Conservation (phyloP, 2,113 vertebrate genomes). For the Saimiri boliviensis region DNA sequence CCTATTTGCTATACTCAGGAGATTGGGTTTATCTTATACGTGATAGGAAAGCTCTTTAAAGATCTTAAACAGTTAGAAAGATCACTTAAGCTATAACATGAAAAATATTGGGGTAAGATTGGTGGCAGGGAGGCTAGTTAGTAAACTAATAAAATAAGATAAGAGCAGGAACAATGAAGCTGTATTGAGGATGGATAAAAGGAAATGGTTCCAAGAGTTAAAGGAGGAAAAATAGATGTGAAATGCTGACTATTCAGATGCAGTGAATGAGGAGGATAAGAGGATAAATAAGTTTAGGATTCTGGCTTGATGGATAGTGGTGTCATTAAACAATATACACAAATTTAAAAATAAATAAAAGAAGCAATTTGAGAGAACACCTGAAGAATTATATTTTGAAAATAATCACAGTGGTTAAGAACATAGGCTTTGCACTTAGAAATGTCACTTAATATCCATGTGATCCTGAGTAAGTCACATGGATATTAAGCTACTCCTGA, state of each 20-base stretch:
- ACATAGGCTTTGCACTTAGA: neutral
- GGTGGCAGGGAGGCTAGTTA: neutral
- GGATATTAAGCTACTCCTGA: neutral
- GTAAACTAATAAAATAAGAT: neutral
- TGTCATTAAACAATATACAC: neutral
- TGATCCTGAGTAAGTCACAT: neutral
- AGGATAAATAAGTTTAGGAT: neutral
- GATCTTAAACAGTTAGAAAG: neutral
- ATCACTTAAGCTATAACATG: neutral
- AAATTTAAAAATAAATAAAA: neutral
- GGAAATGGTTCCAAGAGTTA: neutral
- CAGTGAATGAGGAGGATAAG: conserved; percentile 16
- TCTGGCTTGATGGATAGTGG: neutral
- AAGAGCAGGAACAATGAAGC: neutral
- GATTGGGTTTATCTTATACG: neutral
- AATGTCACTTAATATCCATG: neutral
- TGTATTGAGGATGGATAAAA: neutral
- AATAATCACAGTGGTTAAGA: neutral
- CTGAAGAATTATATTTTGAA: neutral
- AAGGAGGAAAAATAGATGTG: neutral
- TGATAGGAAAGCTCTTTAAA: neutral
- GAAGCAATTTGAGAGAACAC: neutral
- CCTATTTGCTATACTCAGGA: neutral
- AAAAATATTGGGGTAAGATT: neutral
- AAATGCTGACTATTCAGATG: neutral